Conservation (phyloP, 2,113 vertebrate species). For the Sylvietta virens region DNA sequence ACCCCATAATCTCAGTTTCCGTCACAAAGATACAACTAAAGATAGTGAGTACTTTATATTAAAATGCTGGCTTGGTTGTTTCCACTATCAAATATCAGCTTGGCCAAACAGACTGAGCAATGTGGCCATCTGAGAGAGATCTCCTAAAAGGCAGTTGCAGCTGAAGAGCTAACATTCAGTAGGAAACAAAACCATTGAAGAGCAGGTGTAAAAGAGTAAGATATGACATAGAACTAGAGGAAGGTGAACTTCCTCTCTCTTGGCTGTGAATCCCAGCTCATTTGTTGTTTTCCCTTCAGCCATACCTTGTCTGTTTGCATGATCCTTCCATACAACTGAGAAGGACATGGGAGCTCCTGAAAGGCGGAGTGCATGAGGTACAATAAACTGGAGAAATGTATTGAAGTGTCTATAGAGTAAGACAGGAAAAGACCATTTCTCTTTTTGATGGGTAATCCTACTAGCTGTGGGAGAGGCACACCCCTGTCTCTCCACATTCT, state of each 20-base stretch:
- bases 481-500: not conserved
- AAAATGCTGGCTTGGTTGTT: not conserved
- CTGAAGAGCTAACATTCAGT: not conserved
- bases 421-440: not conserved
- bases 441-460: not conserved
- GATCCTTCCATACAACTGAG: not conserved
- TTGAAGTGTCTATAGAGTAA: not conserved
- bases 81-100: not conserved
- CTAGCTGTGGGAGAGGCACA: not conserved
- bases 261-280: not conserved
- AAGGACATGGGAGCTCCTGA: not conserved
- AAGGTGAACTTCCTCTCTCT: not conserved
- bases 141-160: not conserved
- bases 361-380: not conserved
- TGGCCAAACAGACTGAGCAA: not conserved
- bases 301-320: not conserved
- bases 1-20: not conserved
- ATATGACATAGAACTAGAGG: not conserved
- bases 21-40: not conserved
- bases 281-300: not conserved
- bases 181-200: not conserved
- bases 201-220: not conserved
- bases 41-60: not conserved
- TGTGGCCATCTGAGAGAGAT: not conserved
- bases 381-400: not conserved